Conservation (phyloP, 2,888 invertebrate genomes). For the Noctua comes region DNA sequence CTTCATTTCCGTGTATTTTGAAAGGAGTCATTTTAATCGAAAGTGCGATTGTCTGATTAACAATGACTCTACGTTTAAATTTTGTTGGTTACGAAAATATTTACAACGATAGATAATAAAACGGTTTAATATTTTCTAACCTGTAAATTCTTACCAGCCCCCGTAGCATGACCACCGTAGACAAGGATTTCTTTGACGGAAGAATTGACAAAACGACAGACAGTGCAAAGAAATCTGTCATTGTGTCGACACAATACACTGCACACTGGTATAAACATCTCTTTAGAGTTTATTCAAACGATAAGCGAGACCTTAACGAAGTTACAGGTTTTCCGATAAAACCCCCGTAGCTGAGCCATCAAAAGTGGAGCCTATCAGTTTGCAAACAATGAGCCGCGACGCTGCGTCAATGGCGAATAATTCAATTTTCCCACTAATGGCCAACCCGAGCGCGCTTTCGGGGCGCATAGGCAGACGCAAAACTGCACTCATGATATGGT, state of each 20-base stretch:
- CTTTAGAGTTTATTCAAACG: constrained; percentile 52
- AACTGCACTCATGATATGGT: constrained; percentile 12
- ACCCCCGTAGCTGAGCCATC: constrained; percentile 60
- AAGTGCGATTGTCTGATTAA: constrained; percentile 3
- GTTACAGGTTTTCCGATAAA: constrained; percentile 67
- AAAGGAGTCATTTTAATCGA: constrained; percentile 13
- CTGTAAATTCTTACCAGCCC: neutral
- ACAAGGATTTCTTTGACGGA: too few relatives aligned
- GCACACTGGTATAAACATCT: constrained; percentile 4
- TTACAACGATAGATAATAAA: too few relatives aligned
- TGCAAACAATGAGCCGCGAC: constrained; percentile 77
- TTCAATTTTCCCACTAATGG: constrained; percentile 78
- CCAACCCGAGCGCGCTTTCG: constrained; percentile 23
- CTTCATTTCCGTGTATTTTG: constrained; percentile 42
- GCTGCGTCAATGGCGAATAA: constrained; percentile 76
- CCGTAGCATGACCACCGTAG: too few relatives aligned
- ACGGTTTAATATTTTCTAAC: neutral
- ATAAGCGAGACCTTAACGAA: constrained; percentile 65
- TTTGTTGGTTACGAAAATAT: neutral
- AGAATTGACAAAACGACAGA: too few relatives aligned
- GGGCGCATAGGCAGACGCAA: constrained; percentile 9
- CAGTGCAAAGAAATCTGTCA: too few relatives aligned
- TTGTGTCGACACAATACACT: too few relatives aligned
- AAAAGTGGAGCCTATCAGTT: constrained; percentile 69
- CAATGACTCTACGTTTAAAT: constrained; percentile 20